Evolutionary conservation across 2,797 vertebrate species (phyloP).

Genomic region (Austrolebias charrua): DNA sequence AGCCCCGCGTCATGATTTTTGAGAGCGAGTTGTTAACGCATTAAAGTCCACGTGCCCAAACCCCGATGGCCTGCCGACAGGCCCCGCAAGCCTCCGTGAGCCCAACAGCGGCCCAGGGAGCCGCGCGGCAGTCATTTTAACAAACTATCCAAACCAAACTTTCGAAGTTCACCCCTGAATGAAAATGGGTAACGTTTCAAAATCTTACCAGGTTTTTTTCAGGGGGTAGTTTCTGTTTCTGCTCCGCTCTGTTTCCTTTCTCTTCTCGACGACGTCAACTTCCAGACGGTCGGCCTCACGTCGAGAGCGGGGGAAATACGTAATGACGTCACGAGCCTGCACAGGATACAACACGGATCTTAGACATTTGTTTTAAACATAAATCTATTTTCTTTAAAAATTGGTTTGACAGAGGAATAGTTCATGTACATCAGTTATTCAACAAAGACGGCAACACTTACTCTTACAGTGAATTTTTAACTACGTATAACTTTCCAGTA

Average conservation of each 20-base stretch:
- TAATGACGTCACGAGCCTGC: constrained; percentile 41
- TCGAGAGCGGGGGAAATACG: constrained; percentile 22
- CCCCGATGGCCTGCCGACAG: constrained; percentile 60
- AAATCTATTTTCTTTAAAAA: too few relatives aligned
- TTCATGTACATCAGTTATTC: too few relatives aligned
- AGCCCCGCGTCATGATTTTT: constrained; percentile 60
- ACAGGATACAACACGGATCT: constrained; percentile 5
- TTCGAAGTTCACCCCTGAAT: rapidly evolving
- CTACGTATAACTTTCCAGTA: too few relatives aligned
- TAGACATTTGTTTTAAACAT: too few relatives aligned
- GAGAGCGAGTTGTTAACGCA: constrained; percentile 24
- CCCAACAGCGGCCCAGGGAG: constrained; percentile 32
- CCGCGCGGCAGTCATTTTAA: constrained; percentile 25
- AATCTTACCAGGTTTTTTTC: constrained; percentile 60
- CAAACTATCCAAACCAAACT: not conserved
- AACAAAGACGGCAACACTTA: too few relatives aligned
- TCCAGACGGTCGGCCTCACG: constrained; percentile 47
- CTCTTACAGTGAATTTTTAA: too few relatives aligned
- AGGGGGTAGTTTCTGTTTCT: constrained; percentile 17
- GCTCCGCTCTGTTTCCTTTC: constrained; percentile 18
- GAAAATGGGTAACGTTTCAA: rapidly evolving
- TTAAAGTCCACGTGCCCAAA: constrained; percentile 43
- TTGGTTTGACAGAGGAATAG: too few relatives aligned
- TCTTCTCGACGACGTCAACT: constrained; percentile 26
- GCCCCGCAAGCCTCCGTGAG: constrained; percentile 39